Evolutionary conservation across 2,797 vertebrate genomes (phyloP), one percentile per base, ranked within the genome.

Genomic region (Urosaurus nigricauda): DNA sequence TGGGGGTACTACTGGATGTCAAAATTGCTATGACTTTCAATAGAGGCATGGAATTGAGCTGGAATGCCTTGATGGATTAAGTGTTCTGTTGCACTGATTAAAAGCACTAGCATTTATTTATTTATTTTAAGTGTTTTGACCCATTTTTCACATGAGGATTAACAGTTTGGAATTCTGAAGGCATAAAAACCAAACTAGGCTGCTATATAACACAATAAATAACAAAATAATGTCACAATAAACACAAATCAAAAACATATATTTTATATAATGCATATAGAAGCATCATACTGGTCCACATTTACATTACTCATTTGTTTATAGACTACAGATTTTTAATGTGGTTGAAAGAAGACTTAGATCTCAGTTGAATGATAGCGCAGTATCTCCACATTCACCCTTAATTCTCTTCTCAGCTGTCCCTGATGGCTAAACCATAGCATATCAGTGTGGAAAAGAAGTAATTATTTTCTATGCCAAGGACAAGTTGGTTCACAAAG

Each of bases 381-480:
- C 17, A 83, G 0, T 89, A 37, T 78, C 88, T 73, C 91, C 84
- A 87, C 0, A 89, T 94, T 80, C 56, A 90, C 84, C 35, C 89
- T 82, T 92, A 79, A 60, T 91, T 94, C 92, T 93, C 65, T 87
- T 79, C 40, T 94, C 91, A 94, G 78, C 56, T 93, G 74, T 94
- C 47, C 70, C 63, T 92, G 84, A 84, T 95, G 87, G 85, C 85
- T 92, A 79, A 86, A 89, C 40, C 70, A 86, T 79, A 93, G 16
- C 83, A 95, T 82, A 90, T 92, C 91, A 85, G 88, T 84, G 94
- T 73, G 80, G 87, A 84, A 60, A 79, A 79, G 84, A 88, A 88
- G 91, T 92, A 94, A 95, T 95, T 91, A 75, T 91, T 90, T 94
- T 92, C 56, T 92, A 79, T 92, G 92, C 81, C 90, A 93, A 90